Conservation (phyloP, 1,140 invertebrate species). For the Temnothorax curvispinosus region DNA sequence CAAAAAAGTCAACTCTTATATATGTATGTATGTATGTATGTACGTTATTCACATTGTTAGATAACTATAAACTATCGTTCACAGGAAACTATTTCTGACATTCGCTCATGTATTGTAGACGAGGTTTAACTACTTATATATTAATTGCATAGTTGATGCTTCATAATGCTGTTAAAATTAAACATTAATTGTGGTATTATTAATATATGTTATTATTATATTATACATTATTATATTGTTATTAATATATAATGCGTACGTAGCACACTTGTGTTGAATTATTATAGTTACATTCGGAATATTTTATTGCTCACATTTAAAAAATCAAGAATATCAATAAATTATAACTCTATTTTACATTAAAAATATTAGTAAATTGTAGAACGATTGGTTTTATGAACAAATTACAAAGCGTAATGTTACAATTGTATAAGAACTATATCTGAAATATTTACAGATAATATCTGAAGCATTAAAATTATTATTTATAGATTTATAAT, state of each 20-base stretch:
- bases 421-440: background rate
- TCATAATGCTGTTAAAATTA: background rate
- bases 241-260: background rate
- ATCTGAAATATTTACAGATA: background rate
- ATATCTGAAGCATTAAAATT: background rate
- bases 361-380: background rate
- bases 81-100: background rate
- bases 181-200: background rate
- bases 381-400: background rate
- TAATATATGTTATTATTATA: constrained; percentile 13
- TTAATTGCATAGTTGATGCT: background rate
- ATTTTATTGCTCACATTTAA: background rate
- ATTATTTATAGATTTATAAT: background rate
- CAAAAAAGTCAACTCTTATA: constrained; percentile 20
- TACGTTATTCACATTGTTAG: background rate
- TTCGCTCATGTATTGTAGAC: background rate
- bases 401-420: background rate
- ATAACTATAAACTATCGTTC: background rate
- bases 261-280: background rate
- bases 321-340: background rate
- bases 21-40: background rate
- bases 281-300: background rate
- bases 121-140: background rate
- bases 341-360: background rate
- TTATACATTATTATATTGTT: background rate